These are phyloP conservation scores for Psylliodes chrysocephalus DNA, from an alignment of 2,888 invertebrate genomes.

Conservation along the genomic window DNA sequence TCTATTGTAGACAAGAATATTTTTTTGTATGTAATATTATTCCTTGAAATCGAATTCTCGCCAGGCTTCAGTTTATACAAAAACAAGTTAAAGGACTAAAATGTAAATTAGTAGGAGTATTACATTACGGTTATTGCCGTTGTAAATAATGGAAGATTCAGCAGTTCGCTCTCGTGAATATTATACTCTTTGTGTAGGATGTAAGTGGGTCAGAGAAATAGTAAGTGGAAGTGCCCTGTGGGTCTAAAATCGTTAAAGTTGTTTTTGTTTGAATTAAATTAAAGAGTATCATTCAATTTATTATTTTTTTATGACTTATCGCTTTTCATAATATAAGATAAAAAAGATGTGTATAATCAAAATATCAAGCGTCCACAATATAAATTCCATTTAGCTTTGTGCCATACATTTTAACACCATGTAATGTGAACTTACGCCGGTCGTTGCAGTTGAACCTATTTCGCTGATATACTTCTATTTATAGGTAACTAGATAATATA, in stretches of 20 bases:
- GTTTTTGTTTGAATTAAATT: conserved; percentile 9
- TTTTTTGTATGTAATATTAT: too few relatives aligned
- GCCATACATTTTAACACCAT: conserved; percentile 1
- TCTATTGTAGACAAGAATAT: too few relatives aligned
- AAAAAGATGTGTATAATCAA: too few relatives aligned
- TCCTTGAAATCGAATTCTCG: background rate
- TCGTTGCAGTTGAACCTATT: conserved; percentile 24
- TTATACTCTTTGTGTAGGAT: conserved; percentile 6
- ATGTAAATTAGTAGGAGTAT: conserved; percentile 16
- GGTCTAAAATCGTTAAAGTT: background rate
- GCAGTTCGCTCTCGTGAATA: background rate
- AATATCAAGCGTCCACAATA: too few relatives aligned
- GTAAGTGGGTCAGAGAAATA: conserved; percentile 19
- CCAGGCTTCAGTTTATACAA: conserved; percentile 8
- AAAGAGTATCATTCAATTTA: too few relatives aligned
- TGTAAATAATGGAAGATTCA: conserved; percentile 19
- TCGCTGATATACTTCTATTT: conserved; percentile 38
- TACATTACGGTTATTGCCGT: conserved; percentile 17
- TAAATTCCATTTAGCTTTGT: background rate
- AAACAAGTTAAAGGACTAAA: conserved; percentile 6
- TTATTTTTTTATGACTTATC: too few relatives aligned
- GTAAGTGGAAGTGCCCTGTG: conserved; percentile 16
- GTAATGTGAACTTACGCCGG: background rate
- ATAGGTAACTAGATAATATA: conserved; percentile 41
- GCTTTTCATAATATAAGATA: too few relatives aligned